These are phyloP conservation scores for Parthenolecanium corni DNA, from an alignment of 2,888 invertebrate genomes.

Conservation along the genomic window DNA sequence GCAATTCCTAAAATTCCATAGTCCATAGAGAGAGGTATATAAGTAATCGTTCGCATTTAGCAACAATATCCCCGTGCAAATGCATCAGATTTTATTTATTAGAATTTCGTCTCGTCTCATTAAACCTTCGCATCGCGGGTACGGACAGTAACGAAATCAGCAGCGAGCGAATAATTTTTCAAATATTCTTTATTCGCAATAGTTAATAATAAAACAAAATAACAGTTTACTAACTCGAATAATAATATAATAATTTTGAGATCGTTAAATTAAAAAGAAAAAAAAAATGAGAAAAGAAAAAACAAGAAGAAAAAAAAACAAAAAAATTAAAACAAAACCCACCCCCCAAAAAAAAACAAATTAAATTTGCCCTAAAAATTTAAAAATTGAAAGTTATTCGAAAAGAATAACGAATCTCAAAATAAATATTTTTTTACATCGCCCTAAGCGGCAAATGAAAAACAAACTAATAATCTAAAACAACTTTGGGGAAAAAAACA, in stretches of 20 bases:
- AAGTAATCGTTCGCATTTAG: too few species aligned
- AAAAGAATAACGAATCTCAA: neutral
- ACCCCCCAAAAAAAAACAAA: slow-evolving; percentile 3
- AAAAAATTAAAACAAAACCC: slow-evolving; percentile 3
- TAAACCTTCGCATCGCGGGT: too few species aligned
- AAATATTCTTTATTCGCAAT: slow-evolving; percentile 6
- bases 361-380: slow-evolving; percentile 13
- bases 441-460: neutral
- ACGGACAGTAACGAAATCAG: too few species aligned
- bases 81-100: too few species aligned
- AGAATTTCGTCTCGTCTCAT: too few species aligned
- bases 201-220: slow-evolving; percentile 22
- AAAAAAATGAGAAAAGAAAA: slow-evolving; percentile 1
- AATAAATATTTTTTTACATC: neutral
- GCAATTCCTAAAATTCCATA: too few species aligned
- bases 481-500: neutral
- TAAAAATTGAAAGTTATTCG: neutral
- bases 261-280: slow-evolving; percentile 9
- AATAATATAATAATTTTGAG: slow-evolving; percentile 11
- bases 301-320: slow-evolving; percentile 5
- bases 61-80: too few species aligned
- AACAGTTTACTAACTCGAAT: neutral
- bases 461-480: neutral
- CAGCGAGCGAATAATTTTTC: too few species aligned
- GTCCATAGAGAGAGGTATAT: too few species aligned